Evolutionary conservation across 2,888 invertebrate genomes (phyloP).

Genomic region (Catocala fraxini): DNA sequence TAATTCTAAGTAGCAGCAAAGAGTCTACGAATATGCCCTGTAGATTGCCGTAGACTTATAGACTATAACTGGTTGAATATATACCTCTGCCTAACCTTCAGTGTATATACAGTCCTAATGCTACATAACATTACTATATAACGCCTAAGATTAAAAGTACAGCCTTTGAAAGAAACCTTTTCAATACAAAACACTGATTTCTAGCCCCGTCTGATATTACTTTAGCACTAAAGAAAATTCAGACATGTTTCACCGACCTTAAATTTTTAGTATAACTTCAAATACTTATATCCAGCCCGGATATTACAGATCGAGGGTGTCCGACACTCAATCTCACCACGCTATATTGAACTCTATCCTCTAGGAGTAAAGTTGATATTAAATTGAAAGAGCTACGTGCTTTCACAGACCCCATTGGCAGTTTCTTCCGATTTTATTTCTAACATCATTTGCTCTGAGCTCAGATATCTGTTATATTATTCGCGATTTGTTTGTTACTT

Average conservation of each 20-base stretch:
- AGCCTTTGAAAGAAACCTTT: background rate
- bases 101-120: too few species aligned
- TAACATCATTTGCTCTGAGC: slow-evolving; percentile 20
- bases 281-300: slow-evolving; percentile 36
- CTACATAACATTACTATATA: too few species aligned
- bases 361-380: slow-evolving; percentile 20
- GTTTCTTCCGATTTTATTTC: slow-evolving; percentile 34
- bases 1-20: too few species aligned
- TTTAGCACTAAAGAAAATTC: slow-evolving; percentile 25
- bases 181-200: slow-evolving; percentile 3
- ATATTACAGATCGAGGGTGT: slow-evolving; percentile 32
- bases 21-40: too few species aligned
- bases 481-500: background rate
- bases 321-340: slow-evolving; percentile 10
- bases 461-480: slow-evolving; percentile 4
- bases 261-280: slow-evolving; percentile 45
- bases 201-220: background rate
- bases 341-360: slow-evolving; percentile 19
- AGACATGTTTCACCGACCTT: slow-evolving; percentile 36
- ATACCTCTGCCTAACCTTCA: too few species aligned
- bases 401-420: slow-evolving; percentile 20
- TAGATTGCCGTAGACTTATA: too few species aligned
- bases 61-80: too few species aligned
- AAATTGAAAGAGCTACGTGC: slow-evolving; percentile 17
- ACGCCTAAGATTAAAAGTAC: too few species aligned